Evolutionary conservation across 2,797 vertebrate species (phyloP).

Genomic region (Enteromius radiatus): DNA sequence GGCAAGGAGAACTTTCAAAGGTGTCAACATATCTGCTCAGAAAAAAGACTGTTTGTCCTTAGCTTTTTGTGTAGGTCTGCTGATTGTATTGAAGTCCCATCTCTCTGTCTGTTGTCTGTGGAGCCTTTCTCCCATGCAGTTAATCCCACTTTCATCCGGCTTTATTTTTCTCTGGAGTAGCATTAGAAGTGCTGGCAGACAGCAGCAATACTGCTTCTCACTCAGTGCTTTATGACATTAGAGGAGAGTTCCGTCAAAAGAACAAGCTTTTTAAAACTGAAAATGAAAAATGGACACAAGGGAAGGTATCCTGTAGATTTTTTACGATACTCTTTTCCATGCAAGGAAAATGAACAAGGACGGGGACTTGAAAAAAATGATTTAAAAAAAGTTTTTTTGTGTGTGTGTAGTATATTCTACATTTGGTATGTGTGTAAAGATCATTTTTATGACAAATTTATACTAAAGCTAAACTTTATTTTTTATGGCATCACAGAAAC

Average conservation of each 20-base stretch:
- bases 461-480: no score
- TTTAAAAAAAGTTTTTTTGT: neutral
- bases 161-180: slow-evolving; percentile 28
- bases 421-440: neutral
- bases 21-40: slow-evolving; percentile 21
- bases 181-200: slow-evolving; percentile 6
- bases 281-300: neutral
- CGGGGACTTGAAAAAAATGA: neutral
- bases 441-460: neutral
- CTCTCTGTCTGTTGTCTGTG: neutral
- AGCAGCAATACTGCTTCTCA: slow-evolving; percentile 9
- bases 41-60: neutral
- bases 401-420: neutral
- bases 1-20: slow-evolving; percentile 19
- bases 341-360: neutral
- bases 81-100: slow-evolving; percentile 10
- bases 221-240: slow-evolving; percentile 8
- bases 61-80: slow-evolving; percentile 11
- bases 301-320: neutral
- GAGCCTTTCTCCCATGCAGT: neutral
- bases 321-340: neutral
- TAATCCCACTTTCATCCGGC: slow-evolving; percentile 15
- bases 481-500: neutral
- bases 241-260: neutral
- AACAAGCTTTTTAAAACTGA: neutral